phyloP scores from a whole-genome alignment of 2,888 invertebrate genomes.

The Drosophila putrida region DNA sequence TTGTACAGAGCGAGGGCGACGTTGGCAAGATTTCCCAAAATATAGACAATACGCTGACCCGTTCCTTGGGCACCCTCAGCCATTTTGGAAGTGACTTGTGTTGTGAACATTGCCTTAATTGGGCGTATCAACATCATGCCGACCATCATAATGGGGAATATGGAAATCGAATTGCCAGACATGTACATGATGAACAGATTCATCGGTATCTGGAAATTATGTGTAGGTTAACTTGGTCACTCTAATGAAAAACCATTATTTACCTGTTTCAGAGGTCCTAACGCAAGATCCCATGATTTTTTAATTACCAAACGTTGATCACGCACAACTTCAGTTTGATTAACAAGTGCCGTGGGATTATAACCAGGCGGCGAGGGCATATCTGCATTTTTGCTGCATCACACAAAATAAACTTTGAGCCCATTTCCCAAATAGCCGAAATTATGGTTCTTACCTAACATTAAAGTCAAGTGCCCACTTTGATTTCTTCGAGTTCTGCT shows the following conservation, averaged over 20 bases:
- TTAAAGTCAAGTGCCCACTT: slow-evolving; percentile 89
- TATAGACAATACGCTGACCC: slow-evolving; percentile 96
- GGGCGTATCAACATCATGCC: slow-evolving; percentile 99
- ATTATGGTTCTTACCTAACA: slow-evolving; percentile 86
- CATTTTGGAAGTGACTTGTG: slow-evolving; percentile 96
- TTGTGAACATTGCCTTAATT: slow-evolving; percentile 96
- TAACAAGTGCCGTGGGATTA: slow-evolving; percentile 90
- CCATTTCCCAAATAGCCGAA: neutral
- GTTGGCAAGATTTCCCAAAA: slow-evolving; percentile 97
- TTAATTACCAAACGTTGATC: slow-evolving; percentile 95
- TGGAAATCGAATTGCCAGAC: slow-evolving; percentile 99
- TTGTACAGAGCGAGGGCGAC: slow-evolving; percentile 97
- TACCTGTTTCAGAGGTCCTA: slow-evolving; percentile 96
- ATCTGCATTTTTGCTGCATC: slow-evolving; percentile 86
- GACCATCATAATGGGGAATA: slow-evolving; percentile 99
- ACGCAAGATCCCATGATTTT: slow-evolving; percentile 98
- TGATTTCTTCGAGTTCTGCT: slow-evolving; percentile 86
- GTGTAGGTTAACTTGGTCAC: slow-evolving; percentile 4
- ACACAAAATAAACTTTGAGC: slow-evolving; percentile 18
- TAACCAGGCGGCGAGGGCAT: slow-evolving; percentile 94
- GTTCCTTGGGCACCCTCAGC: slow-evolving; percentile 96
- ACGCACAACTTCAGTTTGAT: slow-evolving; percentile 91
- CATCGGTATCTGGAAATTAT: slow-evolving; percentile 91
- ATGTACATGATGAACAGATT: slow-evolving; percentile 99
- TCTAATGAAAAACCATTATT: neutral